phyloP scores from a whole-genome alignment of 2,888 invertebrate genomes.

The Mythimna ferrago region DNA sequence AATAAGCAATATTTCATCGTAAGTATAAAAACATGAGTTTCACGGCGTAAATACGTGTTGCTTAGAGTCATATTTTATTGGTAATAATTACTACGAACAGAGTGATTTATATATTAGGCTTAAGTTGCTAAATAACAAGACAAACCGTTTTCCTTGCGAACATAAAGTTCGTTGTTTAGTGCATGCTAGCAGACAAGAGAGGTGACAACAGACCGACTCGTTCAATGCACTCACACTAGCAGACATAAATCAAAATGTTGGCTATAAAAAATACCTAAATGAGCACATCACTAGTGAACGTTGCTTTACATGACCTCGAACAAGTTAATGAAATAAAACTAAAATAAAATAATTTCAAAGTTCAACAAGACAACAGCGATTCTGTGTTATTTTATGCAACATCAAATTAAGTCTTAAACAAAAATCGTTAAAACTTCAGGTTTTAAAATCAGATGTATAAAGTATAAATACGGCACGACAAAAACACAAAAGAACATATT shows the following conservation, averaged over 20 bases:
- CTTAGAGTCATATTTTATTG: constrained; percentile 60
- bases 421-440: background rate
- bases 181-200: constrained; percentile 64
- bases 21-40: constrained; percentile 42
- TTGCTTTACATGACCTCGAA: constrained; percentile 1
- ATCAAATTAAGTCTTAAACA: background rate
- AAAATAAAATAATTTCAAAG: background rate
- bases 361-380: background rate
- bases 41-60: constrained; percentile 61
- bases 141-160: constrained; percentile 58
- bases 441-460: background rate
- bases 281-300: constrained; percentile 6
- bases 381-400: background rate
- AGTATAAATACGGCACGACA: background rate
- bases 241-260: constrained; percentile 68
- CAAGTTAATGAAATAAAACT: background rate
- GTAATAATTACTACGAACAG: constrained; percentile 50
- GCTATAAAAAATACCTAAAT: constrained; percentile 32
- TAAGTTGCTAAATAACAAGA: constrained; percentile 68
- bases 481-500: background rate
- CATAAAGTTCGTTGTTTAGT: constrained; percentile 77
- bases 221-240: constrained; percentile 66
- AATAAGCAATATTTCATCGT: constrained; percentile 41
- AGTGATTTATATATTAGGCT: constrained; percentile 66
- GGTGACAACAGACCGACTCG: constrained; percentile 78